Base-by-base conservation (phyloP, 2,888 invertebrate species). In the Caenorhabditis imperialis region DNA sequence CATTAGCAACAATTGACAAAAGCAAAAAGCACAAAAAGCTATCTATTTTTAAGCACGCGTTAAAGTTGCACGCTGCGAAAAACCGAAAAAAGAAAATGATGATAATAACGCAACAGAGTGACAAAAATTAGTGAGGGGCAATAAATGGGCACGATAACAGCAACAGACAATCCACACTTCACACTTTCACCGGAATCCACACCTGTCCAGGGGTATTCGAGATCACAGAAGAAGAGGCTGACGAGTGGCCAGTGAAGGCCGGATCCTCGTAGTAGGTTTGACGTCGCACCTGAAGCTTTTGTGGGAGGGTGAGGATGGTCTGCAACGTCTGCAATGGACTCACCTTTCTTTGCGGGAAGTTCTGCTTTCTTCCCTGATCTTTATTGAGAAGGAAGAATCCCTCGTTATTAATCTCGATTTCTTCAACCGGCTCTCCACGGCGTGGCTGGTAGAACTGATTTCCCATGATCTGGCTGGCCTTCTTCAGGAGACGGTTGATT, bases 351-450 rank as follows among this genome's bases (percentile, higher is more conserved):
- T 83, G 81, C 27, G 83, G 76, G 40, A 84, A 61, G 35, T 83
- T 78, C 14, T 63, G 73, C 27, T 67, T 70, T 20, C 57, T 47
- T 38, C 83, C 84, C n/a, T 71, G 47, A 25, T 78, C 77, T 27
- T 67, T 70, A 55, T 78, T 70, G 37, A 84, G 61, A 18, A 84
- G 70, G 55, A 84, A 84, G 57, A 76, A 84, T 27, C 84, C 84
- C 5, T 81, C 84, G 42, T 82, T 79, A 62, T 70, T 76, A 35
- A 84, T 69, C 70, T 84, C 62, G 40, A 73, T 47, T 3, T 74
- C 67, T 35, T 75, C 75, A 14, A 50, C 14, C 5, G 53, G 37
- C 4, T 71, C 60, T 18, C 44, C 40, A n/a, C 57, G 61, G 4
- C 35, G 16, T 7, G 58, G 45, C 14, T 30, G 37, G 30, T 62